A percentile compares a stretch with the other conserved stretches of the same genome.
Conservation (phyloP, 1,140 invertebrate genomes). For the Zaprionus nigranus region DNA sequence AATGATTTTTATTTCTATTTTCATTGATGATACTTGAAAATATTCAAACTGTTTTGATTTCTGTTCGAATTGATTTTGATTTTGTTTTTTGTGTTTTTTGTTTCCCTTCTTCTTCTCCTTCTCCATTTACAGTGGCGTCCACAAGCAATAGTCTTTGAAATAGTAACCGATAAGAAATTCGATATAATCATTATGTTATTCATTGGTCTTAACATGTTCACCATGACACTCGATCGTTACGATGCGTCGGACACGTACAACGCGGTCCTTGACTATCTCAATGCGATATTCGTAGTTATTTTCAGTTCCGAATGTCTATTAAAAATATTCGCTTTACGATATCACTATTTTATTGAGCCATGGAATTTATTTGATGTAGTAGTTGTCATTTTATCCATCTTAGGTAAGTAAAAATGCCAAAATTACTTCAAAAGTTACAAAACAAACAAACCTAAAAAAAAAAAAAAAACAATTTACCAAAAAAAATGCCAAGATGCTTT, state of each 20-base stretch:
- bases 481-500: conserved; percentile 40
- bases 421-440: conserved; percentile 39
- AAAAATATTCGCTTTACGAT: conserved; percentile 98
- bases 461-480: conserved; percentile 26
- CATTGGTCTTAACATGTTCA: conserved; percentile 99
- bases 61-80: not conserved
- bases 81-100: conserved; percentile 28
- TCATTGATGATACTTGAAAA: not conserved
- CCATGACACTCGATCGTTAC: conserved; percentile 99
- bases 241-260: conserved; percentile 93
- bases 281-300: conserved; percentile 99
- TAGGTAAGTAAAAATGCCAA: conserved; percentile 89
- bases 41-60: conserved; percentile 22
- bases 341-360: conserved; percentile 99
- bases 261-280: conserved; percentile 94
- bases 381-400: conserved; percentile 99
- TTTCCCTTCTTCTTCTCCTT: conserved; percentile 46
- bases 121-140: conserved; percentile 92
- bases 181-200: conserved; percentile 99
- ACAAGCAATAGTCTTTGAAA: conserved; percentile 98
- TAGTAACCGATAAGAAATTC: conserved; percentile 99
- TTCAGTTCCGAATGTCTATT: conserved; percentile 98
- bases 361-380: conserved; percentile 99
- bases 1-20: conserved; percentile 12
- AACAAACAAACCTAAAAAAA: conserved; percentile 19